Evolutionary conservation across 2,888 invertebrate genomes (phyloP).

Genomic region (Sesamia inferens): DNA sequence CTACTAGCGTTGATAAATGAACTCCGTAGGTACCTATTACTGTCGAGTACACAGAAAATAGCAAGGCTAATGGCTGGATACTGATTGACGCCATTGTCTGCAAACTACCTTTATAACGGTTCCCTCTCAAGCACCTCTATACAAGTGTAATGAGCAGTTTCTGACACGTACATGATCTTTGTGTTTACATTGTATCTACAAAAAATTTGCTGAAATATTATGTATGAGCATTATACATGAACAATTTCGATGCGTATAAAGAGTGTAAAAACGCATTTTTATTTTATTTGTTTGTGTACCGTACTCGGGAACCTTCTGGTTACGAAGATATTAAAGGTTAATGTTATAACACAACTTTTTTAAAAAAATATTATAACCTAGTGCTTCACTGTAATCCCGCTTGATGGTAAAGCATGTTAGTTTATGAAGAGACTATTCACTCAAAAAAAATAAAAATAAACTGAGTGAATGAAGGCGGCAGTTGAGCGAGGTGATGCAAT

Average conservation of each 20-base stretch:
- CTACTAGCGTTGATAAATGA: slow-evolving; percentile 3
- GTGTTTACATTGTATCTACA: slow-evolving; percentile 4
- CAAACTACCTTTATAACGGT: slow-evolving; percentile 12
- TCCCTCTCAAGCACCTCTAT: not conserved
- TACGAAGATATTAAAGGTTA: too few relatives aligned
- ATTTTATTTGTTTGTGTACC: too few relatives aligned
- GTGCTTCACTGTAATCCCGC: too few relatives aligned
- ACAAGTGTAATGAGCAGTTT: slow-evolving; percentile 5
- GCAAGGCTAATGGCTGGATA: slow-evolving; percentile 7
- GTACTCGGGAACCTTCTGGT: too few relatives aligned
- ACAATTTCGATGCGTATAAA: not conserved
- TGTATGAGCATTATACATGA: not conserved
- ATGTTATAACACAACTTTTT: too few relatives aligned
- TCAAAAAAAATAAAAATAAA: too few relatives aligned
- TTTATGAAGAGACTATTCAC: too few relatives aligned
- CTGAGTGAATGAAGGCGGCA: too few relatives aligned
- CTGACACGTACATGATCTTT: not conserved
- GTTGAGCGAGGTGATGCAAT: too few relatives aligned
- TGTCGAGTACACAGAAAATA: slow-evolving; percentile 2
- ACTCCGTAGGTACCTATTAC: not conserved
- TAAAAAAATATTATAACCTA: too few relatives aligned
- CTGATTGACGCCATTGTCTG: slow-evolving; percentile 37
- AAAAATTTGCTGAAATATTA: not conserved
- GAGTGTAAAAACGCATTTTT: too few relatives aligned
- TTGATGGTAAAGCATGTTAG: too few relatives aligned